Base-by-base conservation (phyloP, 2,888 invertebrate genomes). In the Cataglyphis albicans region DNA sequence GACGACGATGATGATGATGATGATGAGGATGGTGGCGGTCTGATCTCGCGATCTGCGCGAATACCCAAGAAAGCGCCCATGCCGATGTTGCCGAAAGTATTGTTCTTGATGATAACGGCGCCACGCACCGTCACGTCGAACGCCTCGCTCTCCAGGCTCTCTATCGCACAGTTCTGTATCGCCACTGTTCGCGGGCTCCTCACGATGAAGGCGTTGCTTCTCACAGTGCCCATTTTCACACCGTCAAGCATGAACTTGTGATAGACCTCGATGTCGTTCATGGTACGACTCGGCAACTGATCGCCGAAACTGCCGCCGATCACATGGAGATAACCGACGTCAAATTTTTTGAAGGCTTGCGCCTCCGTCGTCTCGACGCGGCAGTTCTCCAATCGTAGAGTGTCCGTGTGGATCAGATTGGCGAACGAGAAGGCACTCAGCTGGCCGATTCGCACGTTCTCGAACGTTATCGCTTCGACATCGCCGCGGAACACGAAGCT, bases 331-430 rank as follows among this genome's bases (percentile, higher is more conserved):
- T 96, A 96, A 52, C 96, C 95, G 0, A 97, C 96, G 38, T 96
- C 96, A 92, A 98, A 97, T 94, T 97, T 97, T 92, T 98, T 98
- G 91, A 98, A 97, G 2, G 97, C 96, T 94, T 98, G 96, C 59
- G 96, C 96, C 88, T 97, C 96, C 67, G 97, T 95, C 70, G 95
- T 95, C 61, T 96, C 95, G 64, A 97, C 95, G 3, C 93, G 93
- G 81, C 97, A 96, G 89, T 97, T 95, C 48, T 95, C 95, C 86
- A 98, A 95, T 87, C 96, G 96, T 82, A 98, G 95, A 73, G 95
- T 96, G 89, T 96, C 96, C 72, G 96, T 96, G 89, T 96, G 96
- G 67, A 95, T 95, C 63, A 97, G 95, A 93, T 97, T 97, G 84
- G 97, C 97, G 92, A 98, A 97, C 0, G 97, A 97, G 93, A 97